Evolutionary conservation across 2,888 invertebrate species (phyloP), one percentile per base, ranked within the genome.

Genomic region (Orthosia gothica): DNA sequence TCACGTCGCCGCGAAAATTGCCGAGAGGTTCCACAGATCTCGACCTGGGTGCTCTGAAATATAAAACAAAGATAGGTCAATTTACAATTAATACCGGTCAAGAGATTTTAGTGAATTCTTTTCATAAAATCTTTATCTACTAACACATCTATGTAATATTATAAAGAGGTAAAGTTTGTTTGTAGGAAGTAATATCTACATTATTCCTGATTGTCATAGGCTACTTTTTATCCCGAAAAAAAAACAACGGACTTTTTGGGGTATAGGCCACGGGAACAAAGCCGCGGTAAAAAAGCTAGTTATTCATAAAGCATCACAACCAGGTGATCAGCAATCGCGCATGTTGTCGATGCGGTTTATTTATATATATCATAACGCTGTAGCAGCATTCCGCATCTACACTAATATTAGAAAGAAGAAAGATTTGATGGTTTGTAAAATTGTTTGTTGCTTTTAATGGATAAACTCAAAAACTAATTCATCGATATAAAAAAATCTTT

Each of bases 1-100:
- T 96, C 86, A 87, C 89, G 82, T 96, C 95, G 79, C 93, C 91
- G 81, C 95, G 96, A 89, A 94, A 95, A 89, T 95, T 94, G 85
- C 96, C 96, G 80, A 96, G 94, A 92, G 96, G 96, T 91, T 97
- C 96, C 88, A 97, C 97, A 88, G 97, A 97, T 96, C 96, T 96
- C 93, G 97, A 97, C 95, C 97, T 96, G 89, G 97, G 96, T 95
- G 97, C 96, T 96, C 97, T 97, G 94, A 85, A 95, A 96, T 72
- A 74, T 81, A 76, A 73, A 70, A 45, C 11, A 68, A 57, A 52
- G 5, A 18, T 13, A 12, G 4, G 40, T 23, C 5, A 7, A 23
- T 4, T 16, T 16, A 9, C n/a, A 23, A 5, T 69, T 5, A 23
- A 40, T 18, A 13, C 20, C 9, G 16, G 13, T 32, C 13, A 20